phyloP scores from a whole-genome alignment of 2,797 vertebrate genomes.

The Enteromius trimaculatus region DNA sequence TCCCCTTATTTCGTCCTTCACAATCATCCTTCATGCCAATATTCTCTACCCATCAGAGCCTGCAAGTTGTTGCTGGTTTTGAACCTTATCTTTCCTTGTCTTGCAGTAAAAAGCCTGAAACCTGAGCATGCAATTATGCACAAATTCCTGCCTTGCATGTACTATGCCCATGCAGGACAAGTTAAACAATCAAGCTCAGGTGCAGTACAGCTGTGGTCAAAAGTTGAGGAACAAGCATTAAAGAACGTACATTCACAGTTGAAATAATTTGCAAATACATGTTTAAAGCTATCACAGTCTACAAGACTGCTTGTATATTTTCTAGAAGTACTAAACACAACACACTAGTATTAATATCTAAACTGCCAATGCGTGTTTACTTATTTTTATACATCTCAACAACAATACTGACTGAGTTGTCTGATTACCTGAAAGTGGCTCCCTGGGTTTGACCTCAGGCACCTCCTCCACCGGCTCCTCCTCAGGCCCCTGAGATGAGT shows the following conservation, averaged over 20 bases:
- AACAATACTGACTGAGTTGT: neutral
- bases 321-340: neutral
- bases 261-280: neutral
- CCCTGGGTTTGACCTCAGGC: slow-evolving; percentile 78
- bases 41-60: slow-evolving; percentile 13
- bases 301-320: neutral
- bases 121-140: slow-evolving; percentile 34
- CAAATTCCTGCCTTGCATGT: slow-evolving; percentile 41
- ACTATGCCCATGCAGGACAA: slow-evolving; percentile 43
- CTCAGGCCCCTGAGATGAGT: slow-evolving; percentile 71
- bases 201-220: neutral
- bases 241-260: neutral
- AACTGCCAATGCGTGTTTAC: neutral
- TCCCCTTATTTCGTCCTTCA: neutral
- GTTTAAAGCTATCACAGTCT: neutral
- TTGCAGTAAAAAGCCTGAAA: slow-evolving; percentile 52
- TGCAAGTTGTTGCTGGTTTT: slow-evolving; percentile 32
- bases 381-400: neutral
- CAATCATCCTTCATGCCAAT: neutral
- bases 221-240: neutral
- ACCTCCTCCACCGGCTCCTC: slow-evolving; percentile 70
- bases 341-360: too few relatives aligned
- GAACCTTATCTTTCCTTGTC: slow-evolving; percentile 7
- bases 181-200: slow-evolving; percentile 22
- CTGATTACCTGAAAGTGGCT: slow-evolving; percentile 78